Conservation (phyloP, 1,140 invertebrate genomes). For the Nomia melanderi region DNA sequence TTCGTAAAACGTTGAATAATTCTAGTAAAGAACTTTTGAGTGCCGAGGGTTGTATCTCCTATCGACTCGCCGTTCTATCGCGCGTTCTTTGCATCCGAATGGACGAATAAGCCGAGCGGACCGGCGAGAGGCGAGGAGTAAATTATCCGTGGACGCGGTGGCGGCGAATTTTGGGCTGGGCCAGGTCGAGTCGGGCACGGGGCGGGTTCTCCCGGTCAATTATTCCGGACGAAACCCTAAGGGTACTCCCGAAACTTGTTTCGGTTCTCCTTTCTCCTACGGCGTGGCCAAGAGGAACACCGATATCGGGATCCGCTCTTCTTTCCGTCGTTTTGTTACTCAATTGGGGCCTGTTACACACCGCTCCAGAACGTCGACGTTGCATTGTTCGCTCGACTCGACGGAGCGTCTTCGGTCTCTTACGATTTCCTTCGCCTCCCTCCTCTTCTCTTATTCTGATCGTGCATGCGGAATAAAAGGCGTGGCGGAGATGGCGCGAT, state of each 20-base stretch:
- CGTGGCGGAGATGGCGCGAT: too few species aligned
- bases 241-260: conserved; percentile 62
- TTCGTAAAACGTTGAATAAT: too few species aligned
- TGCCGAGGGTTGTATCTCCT: not conserved
- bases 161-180: not conserved
- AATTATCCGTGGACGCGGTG: conserved; percentile 53
- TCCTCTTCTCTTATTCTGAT: not conserved
- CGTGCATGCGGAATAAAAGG: too few species aligned
- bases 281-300: conserved; percentile 22
- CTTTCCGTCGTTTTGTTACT: conserved; percentile 23
- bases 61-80: not conserved
- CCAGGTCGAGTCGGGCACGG: too few species aligned
- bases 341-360: conserved; percentile 31
- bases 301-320: conserved; percentile 41
- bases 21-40: too few species aligned
- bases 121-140: conserved; percentile 37
- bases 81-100: conserved; percentile 55
- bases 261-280: conserved; percentile 52
- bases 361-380: conserved; percentile 6
- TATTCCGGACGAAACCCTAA: conserved; percentile 58
- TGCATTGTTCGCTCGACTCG: conserved; percentile 10
- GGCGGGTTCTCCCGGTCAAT: conserved; percentile 47
- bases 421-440: not conserved
- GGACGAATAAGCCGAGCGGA: conserved; percentile 44
- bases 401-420: not conserved